Percentiles rank a stretch among this genome's conserved stretches.
These are phyloP conservation scores for Antitype chi DNA, from an alignment of 2,888 invertebrate species.

Conservation along the genomic window DNA sequence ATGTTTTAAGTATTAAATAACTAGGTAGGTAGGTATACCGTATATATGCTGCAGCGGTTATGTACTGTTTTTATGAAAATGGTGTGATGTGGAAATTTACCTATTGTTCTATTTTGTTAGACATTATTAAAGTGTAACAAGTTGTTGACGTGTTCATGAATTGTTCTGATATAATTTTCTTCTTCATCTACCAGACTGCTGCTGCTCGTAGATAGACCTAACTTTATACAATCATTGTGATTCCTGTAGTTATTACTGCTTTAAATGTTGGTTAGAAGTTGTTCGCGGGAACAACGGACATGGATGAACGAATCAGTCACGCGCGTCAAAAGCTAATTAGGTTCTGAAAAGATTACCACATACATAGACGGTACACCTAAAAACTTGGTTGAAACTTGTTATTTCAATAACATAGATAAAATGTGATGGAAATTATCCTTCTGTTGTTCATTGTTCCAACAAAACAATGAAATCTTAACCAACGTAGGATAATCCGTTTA, in stretches of 20 bases:
- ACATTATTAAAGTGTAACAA: neutral
- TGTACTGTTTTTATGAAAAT: neutral
- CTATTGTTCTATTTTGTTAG: neutral
- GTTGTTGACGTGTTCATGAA: neutral
- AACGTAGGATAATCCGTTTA: neutral
- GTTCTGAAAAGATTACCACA: neutral
- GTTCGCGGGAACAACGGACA: neutral
- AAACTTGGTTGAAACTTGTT: neutral
- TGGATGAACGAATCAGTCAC: neutral
- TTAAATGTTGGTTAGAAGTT: neutral
- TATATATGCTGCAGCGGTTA: too few relatives aligned
- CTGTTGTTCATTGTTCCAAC: neutral
- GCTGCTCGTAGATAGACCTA: neutral
- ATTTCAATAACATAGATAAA: neutral
- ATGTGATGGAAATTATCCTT: neutral
- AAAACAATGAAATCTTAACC: conserved; percentile 1
- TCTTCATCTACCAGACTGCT: too few relatives aligned
- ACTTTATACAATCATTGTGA: neutral
- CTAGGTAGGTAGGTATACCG: neutral
- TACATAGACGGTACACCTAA: too few relatives aligned
- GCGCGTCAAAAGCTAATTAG: neutral
- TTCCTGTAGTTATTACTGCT: neutral
- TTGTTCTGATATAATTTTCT: neutral
- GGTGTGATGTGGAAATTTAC: neutral
- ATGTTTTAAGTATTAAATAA: conserved; percentile 8